A percentile compares a stretch with the other conserved stretches of the same genome.
Conservation (phyloP, 1,140 invertebrate genomes). For the Hypsibius dujardini region DNA sequence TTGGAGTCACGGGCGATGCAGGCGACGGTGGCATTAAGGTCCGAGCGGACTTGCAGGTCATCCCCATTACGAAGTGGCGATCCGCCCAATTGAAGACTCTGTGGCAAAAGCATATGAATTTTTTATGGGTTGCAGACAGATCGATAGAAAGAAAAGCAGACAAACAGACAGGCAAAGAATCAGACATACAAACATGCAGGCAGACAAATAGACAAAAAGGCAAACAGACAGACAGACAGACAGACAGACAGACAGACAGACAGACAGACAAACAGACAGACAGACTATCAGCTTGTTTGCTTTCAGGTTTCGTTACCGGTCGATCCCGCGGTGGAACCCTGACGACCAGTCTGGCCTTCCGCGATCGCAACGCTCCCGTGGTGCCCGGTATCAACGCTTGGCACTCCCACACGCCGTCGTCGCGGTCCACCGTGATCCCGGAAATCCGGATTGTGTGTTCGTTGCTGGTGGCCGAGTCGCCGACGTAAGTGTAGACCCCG, state of each 20-base stretch:
- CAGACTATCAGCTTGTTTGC: no score
- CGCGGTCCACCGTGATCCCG: background rate
- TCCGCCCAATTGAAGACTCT: background rate
- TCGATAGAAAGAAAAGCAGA: no score
- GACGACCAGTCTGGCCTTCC: conserved; percentile 4
- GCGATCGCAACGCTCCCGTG: background rate
- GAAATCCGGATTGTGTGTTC: background rate
- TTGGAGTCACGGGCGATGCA: background rate
- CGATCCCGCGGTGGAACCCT: background rate
- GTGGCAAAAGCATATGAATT: no score
- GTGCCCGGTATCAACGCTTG: background rate
- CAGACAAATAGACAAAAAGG: no score
- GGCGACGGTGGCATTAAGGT: background rate
- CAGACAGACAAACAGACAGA: no score
- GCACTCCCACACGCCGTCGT: conserved; percentile 16
- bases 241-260: no score
- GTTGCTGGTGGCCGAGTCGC: background rate
- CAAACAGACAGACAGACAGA: no score
- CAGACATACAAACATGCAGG: no score
- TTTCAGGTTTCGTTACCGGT: background rate
- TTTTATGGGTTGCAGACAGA: no score
- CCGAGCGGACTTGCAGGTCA: background rate
- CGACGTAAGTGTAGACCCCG: background rate
- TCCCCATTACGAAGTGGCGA: background rate
- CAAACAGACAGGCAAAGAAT: no score